Evolutionary conservation across 2,113 vertebrate genomes (phyloP).

Genomic region (Pseudolaguvia tuberculata): DNA sequence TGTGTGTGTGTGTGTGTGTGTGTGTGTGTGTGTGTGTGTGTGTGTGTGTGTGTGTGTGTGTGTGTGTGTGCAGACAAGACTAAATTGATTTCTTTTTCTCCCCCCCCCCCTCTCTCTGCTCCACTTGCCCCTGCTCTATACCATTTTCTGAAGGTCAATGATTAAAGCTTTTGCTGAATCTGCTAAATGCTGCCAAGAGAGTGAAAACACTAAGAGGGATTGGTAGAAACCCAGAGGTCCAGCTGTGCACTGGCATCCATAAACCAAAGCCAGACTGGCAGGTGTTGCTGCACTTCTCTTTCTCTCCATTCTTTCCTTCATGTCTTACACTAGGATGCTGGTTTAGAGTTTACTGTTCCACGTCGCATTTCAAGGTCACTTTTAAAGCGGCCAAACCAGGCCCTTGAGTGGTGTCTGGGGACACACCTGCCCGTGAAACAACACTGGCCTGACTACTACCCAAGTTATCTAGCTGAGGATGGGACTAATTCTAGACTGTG

Average conservation of each 20-base stretch:
- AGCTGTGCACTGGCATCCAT: slow-evolving; percentile 65
- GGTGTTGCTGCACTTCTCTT: slow-evolving; percentile 63
- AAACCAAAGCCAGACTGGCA: slow-evolving; percentile 76
- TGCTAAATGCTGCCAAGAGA: slow-evolving; percentile 46
- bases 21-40: no score
- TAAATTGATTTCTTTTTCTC: not conserved
- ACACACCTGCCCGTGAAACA: slow-evolving; percentile 54
- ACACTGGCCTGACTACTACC: slow-evolving; percentile 37
- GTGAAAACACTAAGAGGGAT: slow-evolving; percentile 12
- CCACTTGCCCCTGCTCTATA: slow-evolving; percentile 10
- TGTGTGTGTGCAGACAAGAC: not conserved
- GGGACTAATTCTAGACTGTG: slow-evolving; percentile 38
- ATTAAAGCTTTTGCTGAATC: slow-evolving; percentile 63
- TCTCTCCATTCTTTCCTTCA: no score
- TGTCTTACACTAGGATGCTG: slow-evolving; percentile 46
- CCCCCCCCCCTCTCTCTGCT: not conserved
- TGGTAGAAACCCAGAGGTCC: slow-evolving; percentile 52
- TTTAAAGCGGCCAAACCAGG: slow-evolving; percentile 58
- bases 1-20: no score
- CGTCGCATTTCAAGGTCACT: slow-evolving; percentile 67
- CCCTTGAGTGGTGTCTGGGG: slow-evolving; percentile 53
- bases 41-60: no score
- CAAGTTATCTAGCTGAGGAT: slow-evolving; percentile 47
- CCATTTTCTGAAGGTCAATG: slow-evolving; percentile 62
- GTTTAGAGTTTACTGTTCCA: slow-evolving; percentile 71